Evolutionary conservation across 2,797 vertebrate genomes (phyloP).

Genomic region (Serranus cabrilla): DNA sequence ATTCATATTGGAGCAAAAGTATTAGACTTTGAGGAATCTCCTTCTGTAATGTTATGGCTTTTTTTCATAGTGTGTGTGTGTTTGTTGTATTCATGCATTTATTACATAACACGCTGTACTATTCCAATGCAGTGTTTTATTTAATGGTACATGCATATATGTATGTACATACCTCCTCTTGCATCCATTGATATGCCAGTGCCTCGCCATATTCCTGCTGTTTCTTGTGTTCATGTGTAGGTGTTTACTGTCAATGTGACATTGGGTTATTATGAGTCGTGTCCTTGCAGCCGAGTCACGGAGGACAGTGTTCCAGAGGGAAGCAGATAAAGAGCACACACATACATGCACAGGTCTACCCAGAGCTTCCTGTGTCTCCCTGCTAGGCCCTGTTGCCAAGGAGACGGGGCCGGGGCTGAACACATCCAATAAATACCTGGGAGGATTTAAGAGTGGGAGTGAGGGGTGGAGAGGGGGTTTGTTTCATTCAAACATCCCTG

Average conservation of each 20-base stretch:
- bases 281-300: constrained; percentile 56
- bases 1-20: too few relatives aligned
- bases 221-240: constrained; percentile 27
- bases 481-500: constrained; percentile 48
- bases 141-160: neutral
- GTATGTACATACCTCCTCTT: neutral
- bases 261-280: constrained; percentile 40
- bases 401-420: constrained; percentile 54
- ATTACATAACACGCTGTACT: constrained; percentile 25
- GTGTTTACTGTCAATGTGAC: constrained; percentile 31
- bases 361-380: constrained; percentile 58
- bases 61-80: neutral
- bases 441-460: constrained; percentile 45
- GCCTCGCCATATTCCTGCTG: neutral
- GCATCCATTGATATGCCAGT: neutral
- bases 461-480: constrained; percentile 22
- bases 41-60: neutral
- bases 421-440: constrained; percentile 59
- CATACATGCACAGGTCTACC: constrained; percentile 27
- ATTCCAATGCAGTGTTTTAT: constrained; percentile 15
- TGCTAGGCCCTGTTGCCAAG: constrained; percentile 70
- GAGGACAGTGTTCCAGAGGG: constrained; percentile 57
- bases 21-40: neutral
- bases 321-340: constrained; percentile 36
- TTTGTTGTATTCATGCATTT: constrained; percentile 1